Base-by-base conservation (phyloP, 2,797 vertebrate genomes). In the Anableps anableps region DNA sequence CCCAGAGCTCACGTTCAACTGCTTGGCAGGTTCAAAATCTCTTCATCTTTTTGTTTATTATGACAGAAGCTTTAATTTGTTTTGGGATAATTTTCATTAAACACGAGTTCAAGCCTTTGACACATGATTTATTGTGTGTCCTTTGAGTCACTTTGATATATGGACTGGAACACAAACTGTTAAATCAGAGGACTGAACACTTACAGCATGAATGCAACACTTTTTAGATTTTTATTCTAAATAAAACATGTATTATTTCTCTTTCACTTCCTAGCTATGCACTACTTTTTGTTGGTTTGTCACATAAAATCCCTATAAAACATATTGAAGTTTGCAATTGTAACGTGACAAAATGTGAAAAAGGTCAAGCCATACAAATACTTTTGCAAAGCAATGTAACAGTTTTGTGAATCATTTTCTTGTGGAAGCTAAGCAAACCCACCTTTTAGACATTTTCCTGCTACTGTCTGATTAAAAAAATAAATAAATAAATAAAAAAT, bases 391-490 rank as follows among this genome's bases (percentile, higher is more conserved):
- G 4, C 23, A 43, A 10, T 43, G 38, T 26, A 26, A 70, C 23
- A 41, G 38, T 14, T 45, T 62, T 43, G 16, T 70, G 38, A n/a
- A 70, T 70, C 5, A 8, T 10, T 3, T 7, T 36, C n/a, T 43
- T 26, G 38, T 70, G 21, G 13, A 43, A 70, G 14, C 23, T 41
- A 0, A 8, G 19, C 64, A 62, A 17, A 85, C 85, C 88, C 79
- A 72, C 72, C 64, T 45, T 77, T 87, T 76, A 60, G 74, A 76
- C 77, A 76, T 78, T 64, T 72, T 86, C 80, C 80, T 90, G 89
- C 77, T 71, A 74, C 41, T 68, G 34, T 75, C 77, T 74, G 84
- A 88, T 89, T 13, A 1, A 29, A 29, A 10, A 89, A n/a, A n/a
- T n/a, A n/a, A n/a, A n/a, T n/a, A n/a, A n/a, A n/a, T n/a, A n/a